These are phyloP conservation scores for Calypte anna DNA, from an alignment of 2,113 vertebrate species.

Conservation along the genomic window DNA sequence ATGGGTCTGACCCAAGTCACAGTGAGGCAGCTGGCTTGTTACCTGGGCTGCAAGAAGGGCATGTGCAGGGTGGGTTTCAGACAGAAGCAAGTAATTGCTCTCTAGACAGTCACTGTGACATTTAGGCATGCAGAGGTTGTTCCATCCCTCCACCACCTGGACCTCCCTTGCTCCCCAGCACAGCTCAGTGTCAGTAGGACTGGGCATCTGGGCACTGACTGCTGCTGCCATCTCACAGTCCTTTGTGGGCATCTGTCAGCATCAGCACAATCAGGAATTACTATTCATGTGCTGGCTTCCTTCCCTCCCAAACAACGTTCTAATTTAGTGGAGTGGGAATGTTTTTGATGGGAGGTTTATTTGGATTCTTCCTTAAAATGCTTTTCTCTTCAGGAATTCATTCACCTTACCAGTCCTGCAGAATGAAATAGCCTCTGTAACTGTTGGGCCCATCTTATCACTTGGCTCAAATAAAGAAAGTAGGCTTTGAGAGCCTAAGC, in stretches of 20 bases:
- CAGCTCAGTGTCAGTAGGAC: neutral
- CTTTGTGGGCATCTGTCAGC: neutral
- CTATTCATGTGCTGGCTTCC: neutral
- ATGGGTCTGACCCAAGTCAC: fast-evolving
- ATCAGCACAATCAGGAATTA: neutral
- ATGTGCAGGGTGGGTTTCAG: neutral
- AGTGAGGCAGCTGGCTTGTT: neutral
- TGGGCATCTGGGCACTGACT: neutral
- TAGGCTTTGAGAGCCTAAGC: neutral
- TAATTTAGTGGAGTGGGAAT: neutral
- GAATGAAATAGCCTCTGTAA: neutral
- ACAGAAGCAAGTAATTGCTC: neutral
- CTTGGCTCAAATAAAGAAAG: neutral
- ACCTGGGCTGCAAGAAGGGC: neutral
- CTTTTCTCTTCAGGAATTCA: neutral
- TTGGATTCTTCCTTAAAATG: neutral
- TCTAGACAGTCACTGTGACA: neutral
- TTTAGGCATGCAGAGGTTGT: neutral
- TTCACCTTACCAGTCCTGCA: neutral
- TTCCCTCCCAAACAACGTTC: neutral
- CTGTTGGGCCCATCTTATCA: conserved; percentile 10
- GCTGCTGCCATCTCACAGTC: neutral
- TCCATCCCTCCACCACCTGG: neutral
- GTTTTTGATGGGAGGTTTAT: neutral
- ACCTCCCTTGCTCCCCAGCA: neutral